Evolutionary conservation across 2,888 invertebrate species (phyloP), one percentile per base, ranked within the genome.

Genomic region (Agrotis clavis): DNA sequence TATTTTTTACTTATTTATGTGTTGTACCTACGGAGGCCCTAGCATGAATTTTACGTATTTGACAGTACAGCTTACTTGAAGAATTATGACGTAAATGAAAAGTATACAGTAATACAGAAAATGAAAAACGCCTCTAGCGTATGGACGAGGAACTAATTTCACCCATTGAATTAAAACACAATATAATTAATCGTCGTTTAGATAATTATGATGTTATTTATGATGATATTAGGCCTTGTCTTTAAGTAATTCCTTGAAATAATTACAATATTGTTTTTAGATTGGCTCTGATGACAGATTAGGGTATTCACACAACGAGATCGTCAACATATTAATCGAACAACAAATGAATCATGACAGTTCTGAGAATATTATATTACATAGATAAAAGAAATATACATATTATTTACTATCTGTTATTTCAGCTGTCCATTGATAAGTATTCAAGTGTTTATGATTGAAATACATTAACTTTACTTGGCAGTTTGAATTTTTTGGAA

Each of bases 261-360:
- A 59, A n/a, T 56, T 45, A 14, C 21, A 64, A 18, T 53, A 64
- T 64, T 41, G 9, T 11, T 41, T 30, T 6, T n/a, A 21, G 4
- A 53, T 53, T 18, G 16, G 13, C 35, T 66, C 13, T 11, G 47
- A 66, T 64, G 63, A 21, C 41, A 50, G 66, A 69, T 74, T 51
- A 66, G 79, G 78, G 79, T 64, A 73, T 77, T 78, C 18, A 77
- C 79, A 72, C 16, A 59, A 19, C 45, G 19, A 14, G 3, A 14
- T 2, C 48, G 41, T 19, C 59, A 65, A 30, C 4, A 0, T 47
- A 16, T 41, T 63, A 11, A 41, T 48, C 6, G 11, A 18, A 41
- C 16, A 21, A n/a, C 53, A 41, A 14, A 50, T 21, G 21, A 50
- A 16, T n/a, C 1, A 60, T 19, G 14, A 41, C 11, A 14, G 19